Conservation (phyloP, 2,797 vertebrate species). For the Denticeps clupeoides region DNA sequence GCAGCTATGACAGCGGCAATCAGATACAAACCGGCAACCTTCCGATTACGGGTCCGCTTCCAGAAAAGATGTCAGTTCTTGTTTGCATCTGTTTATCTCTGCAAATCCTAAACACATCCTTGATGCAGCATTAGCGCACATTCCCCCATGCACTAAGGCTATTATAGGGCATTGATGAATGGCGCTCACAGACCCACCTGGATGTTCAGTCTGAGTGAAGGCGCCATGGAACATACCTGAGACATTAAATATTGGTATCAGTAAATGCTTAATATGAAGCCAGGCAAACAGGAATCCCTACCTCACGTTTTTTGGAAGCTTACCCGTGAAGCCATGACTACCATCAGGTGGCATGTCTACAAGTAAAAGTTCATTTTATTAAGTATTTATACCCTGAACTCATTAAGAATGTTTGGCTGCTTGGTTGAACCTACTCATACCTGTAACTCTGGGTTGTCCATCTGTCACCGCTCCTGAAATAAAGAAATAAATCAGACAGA, state of each 20-base stretch:
- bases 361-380: no score
- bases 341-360: slow-evolving; percentile 32
- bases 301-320: neutral
- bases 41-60: no score
- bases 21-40: no score
- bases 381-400: no score
- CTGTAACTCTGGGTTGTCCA: neutral
- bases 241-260: neutral
- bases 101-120: no score
- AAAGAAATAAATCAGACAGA: neutral
- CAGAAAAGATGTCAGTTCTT: no score
- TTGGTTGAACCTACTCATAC: neutral
- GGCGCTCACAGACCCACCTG: slow-evolving; percentile 19
- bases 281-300: neutral
- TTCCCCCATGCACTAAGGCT: no score
- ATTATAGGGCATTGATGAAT: no score
- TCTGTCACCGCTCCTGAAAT: neutral
- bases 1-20: no score
- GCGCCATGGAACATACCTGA: slow-evolving; percentile 19
- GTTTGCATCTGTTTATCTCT: no score
- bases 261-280: neutral
- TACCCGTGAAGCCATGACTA: slow-evolving; percentile 43
- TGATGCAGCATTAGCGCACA: no score
- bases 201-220: slow-evolving; percentile 26
- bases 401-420: no score